A percentile compares a stretch with the other conserved stretches of the same genome.
Evolutionary conservation across 2,797 vertebrate species (phyloP).

Genomic region (Xiphorhynchus erythropygius): DNA sequence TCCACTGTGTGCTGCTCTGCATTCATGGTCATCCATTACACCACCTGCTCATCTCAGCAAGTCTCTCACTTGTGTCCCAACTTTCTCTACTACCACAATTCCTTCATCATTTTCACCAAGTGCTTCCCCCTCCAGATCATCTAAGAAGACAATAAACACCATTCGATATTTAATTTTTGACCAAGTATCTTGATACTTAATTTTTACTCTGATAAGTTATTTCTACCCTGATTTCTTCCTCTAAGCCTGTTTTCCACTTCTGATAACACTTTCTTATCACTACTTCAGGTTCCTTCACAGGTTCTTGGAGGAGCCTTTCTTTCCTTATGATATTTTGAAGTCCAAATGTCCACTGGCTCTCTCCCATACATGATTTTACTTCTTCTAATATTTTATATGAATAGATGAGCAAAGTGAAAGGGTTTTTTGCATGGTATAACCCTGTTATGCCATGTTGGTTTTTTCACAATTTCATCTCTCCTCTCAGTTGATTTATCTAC

Average conservation of each 20-base stretch:
- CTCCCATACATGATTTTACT: not conserved
- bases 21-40: not conserved
- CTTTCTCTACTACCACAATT: not conserved
- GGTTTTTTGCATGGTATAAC: not conserved
- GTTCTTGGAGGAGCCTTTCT: not conserved
- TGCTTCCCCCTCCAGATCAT: not conserved
- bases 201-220: not conserved
- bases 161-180: not conserved
- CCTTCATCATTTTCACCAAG: not conserved
- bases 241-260: not conserved
- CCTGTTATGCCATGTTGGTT: fast-evolving
- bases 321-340: not conserved
- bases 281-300: not conserved
- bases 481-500: not conserved
- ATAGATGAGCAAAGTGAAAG: not conserved
- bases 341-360: not conserved
- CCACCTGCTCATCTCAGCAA: not conserved
- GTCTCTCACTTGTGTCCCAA: not conserved
- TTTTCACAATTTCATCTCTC: not conserved
- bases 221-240: not conserved
- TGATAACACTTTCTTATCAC: not conserved
- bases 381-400: not conserved
- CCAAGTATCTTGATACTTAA: not conserved
- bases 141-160: not conserved
- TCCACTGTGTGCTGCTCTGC: not conserved